Evolutionary conservation across 2,797 vertebrate genomes (phyloP).

Genomic region (Microctenopoma steveboyesi): DNA sequence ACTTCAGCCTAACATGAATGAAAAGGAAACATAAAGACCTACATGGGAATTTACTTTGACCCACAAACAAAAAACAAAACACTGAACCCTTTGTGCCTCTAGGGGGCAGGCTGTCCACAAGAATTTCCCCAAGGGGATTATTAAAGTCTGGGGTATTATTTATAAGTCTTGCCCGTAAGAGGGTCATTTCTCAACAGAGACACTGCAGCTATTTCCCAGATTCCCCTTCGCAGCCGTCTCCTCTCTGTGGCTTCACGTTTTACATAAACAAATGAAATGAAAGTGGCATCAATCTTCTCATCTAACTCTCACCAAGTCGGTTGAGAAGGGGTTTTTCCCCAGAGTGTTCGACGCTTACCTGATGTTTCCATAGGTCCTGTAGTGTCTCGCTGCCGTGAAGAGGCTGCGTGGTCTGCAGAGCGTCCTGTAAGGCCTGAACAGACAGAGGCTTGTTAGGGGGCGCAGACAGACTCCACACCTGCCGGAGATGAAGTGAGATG

Average conservation of each 20-base stretch:
- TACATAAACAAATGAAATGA: too few species aligned
- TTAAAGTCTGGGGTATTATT: too few species aligned
- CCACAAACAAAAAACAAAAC: too few species aligned
- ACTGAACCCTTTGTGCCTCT: too few species aligned
- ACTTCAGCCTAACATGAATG: constrained; percentile 62
- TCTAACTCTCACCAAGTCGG: neutral
- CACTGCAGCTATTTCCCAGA: too few species aligned
- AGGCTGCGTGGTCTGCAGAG: constrained; percentile 18
- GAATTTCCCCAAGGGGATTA: too few species aligned
- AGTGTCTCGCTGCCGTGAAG: constrained; percentile 32
- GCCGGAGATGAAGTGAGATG: too few species aligned
- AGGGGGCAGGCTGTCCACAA: too few species aligned
- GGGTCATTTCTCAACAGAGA: neutral
- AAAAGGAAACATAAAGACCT: neutral
- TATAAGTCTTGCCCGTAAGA: neutral
- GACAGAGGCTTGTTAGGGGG: too few species aligned
- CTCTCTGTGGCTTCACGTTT: too few species aligned
- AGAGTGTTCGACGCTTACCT: constrained; percentile 57
- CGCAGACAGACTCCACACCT: too few species aligned
- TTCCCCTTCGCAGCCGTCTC: neutral
- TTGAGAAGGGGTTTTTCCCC: neutral
- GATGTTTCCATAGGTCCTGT: constrained; percentile 73
- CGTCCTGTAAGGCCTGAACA: constrained; percentile 57
- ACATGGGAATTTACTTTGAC: too few species aligned
- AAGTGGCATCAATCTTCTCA: neutral